A percentile compares a stretch with the other conserved stretches of the same genome.
These are phyloP conservation scores for Drosophila melanosoma DNA, from an alignment of 2,888 invertebrate genomes.

Conservation along the genomic window DNA sequence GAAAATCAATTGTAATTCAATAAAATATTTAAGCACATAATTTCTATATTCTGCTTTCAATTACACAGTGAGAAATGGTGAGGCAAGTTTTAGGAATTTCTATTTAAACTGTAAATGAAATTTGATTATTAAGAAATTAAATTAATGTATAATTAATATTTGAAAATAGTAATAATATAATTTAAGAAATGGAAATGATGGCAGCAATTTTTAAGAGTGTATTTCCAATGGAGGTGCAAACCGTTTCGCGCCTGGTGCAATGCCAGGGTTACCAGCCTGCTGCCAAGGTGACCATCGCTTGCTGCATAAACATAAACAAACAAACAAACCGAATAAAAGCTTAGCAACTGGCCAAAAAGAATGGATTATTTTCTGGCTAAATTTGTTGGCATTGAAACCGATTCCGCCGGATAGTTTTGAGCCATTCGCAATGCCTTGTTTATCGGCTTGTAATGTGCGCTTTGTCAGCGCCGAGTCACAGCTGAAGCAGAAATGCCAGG, in stretches of 20 bases:
- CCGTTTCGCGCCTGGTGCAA: conserved; percentile 34
- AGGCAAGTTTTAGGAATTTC: fast-evolving
- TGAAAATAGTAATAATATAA: background rate
- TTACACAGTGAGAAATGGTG: background rate
- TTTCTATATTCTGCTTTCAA: background rate
- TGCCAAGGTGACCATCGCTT: conserved; percentile 68
- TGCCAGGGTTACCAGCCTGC: conserved; percentile 51
- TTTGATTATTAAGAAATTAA: background rate
- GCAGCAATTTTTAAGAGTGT: background rate
- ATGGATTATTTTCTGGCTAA: background rate
- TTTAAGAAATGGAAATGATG: background rate
- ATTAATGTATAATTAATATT: background rate
- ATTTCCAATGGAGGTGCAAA: conserved; percentile 24
- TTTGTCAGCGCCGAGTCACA: conserved; percentile 62
- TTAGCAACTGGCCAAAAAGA: conserved; percentile 31
- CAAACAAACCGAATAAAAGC: conserved; percentile 36
- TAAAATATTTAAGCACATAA: background rate
- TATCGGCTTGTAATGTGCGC: conserved; percentile 76
- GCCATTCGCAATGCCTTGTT: conserved; percentile 66
- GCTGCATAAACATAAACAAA: conserved; percentile 66
- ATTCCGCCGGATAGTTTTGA: conserved; percentile 10
- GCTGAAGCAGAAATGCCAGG: conserved; percentile 58
- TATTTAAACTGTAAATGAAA: background rate
- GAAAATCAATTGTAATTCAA: conserved; percentile 40
- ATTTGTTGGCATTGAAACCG: conserved; percentile 24